Percentiles rank a stretch among this genome's conserved stretches.
phyloP scores from a whole-genome alignment of 2,888 invertebrate genomes.

The Noctua pronuba region DNA sequence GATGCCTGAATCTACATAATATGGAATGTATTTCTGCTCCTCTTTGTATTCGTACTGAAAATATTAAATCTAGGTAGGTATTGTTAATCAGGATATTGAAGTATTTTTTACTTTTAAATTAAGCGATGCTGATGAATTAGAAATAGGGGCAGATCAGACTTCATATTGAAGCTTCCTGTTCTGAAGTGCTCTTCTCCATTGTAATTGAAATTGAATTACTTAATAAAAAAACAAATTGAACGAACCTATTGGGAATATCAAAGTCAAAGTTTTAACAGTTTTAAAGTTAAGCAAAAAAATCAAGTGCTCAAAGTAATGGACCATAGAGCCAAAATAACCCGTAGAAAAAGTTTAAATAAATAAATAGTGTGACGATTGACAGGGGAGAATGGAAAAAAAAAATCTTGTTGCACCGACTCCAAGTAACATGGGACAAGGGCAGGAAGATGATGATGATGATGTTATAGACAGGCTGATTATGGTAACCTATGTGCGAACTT shows the following conservation, averaged over 20 bases:
- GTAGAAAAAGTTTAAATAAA: too few relatives aligned
- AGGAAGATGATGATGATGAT: neutral
- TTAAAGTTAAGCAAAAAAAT: neutral
- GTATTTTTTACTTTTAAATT: neutral
- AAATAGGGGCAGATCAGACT: slow-evolving; percentile 46
- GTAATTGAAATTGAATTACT: slow-evolving; percentile 23
- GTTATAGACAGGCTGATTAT: too few relatives aligned
- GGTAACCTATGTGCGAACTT: too few relatives aligned
- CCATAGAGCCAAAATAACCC: neutral
- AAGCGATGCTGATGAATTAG: slow-evolving; percentile 19
- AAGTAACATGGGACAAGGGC: neutral
- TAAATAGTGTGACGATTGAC: neutral
- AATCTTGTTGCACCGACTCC: neutral
- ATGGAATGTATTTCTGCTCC: too few relatives aligned
- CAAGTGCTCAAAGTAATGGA: neutral
- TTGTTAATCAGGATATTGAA: neutral
- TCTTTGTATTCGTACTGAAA: neutral
- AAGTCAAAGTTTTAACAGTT: neutral
- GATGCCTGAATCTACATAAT: neutral
- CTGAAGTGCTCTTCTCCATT: slow-evolving; percentile 2
- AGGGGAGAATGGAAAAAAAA: neutral
- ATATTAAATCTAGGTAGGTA: neutral
- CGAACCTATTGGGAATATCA: neutral
- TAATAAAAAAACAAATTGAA: slow-evolving; percentile 2
- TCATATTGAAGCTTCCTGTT: slow-evolving; percentile 24